phyloP scores from a whole-genome alignment of 2,797 vertebrate species.

The Tauraco hartlaubi region DNA sequence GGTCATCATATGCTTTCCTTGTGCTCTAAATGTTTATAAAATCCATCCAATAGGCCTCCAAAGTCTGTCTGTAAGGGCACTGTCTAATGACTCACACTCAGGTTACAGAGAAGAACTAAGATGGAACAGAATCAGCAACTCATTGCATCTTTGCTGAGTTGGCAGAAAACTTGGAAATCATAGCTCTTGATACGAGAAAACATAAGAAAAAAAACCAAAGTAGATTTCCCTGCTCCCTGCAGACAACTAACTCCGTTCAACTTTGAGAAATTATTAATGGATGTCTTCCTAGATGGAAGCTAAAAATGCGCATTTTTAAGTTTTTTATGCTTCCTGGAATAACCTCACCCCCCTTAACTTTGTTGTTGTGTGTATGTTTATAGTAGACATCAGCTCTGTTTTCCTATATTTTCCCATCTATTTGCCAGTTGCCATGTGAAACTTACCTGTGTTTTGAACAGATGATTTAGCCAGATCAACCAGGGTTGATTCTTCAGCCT shows the following conservation, averaged over 20 bases:
- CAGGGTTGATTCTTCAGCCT: neutral
- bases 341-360: neutral
- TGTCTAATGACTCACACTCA: neutral
- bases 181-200: neutral
- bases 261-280: neutral
- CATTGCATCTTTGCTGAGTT: neutral
- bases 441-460: neutral
- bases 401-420: neutral
- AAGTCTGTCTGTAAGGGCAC: neutral
- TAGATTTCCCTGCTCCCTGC: neutral
- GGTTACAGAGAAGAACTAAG: neutral
- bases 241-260: neutral
- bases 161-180: neutral
- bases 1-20: neutral
- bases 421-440: neutral
- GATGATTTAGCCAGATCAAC: neutral
- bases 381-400: neutral
- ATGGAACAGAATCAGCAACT: neutral
- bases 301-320: neutral
- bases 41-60: neutral
- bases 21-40: neutral
- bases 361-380: neutral
- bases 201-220: neutral
- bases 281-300: neutral
- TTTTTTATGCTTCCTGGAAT: neutral